Base-by-base conservation (phyloP, 1,140 invertebrate genomes). In the Drosophila guanche region DNA sequence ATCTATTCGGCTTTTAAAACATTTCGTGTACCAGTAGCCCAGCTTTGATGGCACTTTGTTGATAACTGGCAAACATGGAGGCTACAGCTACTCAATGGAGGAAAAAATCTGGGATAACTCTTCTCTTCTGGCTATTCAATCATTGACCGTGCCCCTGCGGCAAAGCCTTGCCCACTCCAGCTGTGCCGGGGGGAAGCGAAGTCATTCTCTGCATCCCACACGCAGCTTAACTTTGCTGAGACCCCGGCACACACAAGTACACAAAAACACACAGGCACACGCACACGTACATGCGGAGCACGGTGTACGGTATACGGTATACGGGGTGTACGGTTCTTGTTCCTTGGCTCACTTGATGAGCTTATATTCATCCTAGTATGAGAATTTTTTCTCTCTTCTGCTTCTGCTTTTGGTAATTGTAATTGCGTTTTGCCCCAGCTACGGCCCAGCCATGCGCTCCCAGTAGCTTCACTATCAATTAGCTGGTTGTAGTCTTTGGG, bases 381-480 rank as follows among this genome's bases (percentile, higher is more conserved):
- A 75, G 62, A 62, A 75, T 58, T 75, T 45, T 75, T 66, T 80
- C 68, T 80, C 67, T 81, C 66, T 20, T 20, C 16, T 20, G 16
- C 16, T 20, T 20, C 16, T 20, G 16, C 63, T 77, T 69, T 42
- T 52, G 66, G 55, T 81, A 79, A 85, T 69, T 83, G 80, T 85
- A 84, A 80, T 80, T 86, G 66, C 61, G 53, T 84, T 76, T 73
- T 73, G 80, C 47, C 54, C 52, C 60, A 52, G 52, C 33, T 37
- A 22, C 25, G 51, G 48, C 41, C 25, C 50, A 45, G 57, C 52
- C 70, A 63, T 56, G 68, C 72, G 70, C 66, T 71, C 58, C 67
- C 4, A 37, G 8, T 16, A 22, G 46, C 58, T 55, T 55, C 47
- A 47, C 53, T 57, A 72, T 37, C 60, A 53, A 58, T 69, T 62